These are phyloP conservation scores for Rostratula benghalensis DNA, from an alignment of 2,113 vertebrate species.

Conservation along the genomic window DNA sequence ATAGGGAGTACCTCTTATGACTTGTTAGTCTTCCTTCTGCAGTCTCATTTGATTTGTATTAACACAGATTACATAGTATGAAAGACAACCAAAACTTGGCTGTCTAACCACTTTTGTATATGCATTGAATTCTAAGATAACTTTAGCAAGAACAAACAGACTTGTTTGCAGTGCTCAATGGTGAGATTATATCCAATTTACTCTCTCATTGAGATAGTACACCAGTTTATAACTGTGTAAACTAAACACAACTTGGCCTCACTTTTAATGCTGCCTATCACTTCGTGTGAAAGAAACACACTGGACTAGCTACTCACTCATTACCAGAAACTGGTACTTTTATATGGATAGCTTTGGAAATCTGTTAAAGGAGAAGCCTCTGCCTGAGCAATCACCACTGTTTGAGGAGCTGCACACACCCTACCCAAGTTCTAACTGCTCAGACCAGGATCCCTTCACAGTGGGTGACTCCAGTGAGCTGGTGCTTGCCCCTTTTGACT, in stretches of 20 bases:
- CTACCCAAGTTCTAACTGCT: not conserved
- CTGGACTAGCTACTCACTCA: not conserved
- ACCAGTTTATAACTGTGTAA: not conserved
- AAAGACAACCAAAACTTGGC: not conserved
- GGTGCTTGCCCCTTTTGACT: not conserved
- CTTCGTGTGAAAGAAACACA: not conserved
- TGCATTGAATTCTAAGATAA: not conserved
- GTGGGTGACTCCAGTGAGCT: not conserved
- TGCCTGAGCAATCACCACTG: not conserved
- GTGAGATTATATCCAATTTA: not conserved
- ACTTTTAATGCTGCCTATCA: not conserved
- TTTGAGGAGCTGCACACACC: not conserved
- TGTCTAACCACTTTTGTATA: not conserved
- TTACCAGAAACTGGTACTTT: not conserved
- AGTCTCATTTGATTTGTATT: not conserved
- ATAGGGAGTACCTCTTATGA: not conserved
- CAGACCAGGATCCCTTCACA: not conserved
- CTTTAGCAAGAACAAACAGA: not conserved
- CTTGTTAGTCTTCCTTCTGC: not conserved
- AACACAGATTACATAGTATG: not conserved
- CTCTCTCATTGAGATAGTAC: not conserved
- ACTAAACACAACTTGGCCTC: not conserved
- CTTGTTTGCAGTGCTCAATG: not conserved
- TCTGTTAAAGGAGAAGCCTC: not conserved
- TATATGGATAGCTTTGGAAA: not conserved